A percentile compares a stretch with the other conserved stretches of the same genome.
Conservation (phyloP, 2,113 vertebrate genomes). For the Tapirus terrestris region DNA sequence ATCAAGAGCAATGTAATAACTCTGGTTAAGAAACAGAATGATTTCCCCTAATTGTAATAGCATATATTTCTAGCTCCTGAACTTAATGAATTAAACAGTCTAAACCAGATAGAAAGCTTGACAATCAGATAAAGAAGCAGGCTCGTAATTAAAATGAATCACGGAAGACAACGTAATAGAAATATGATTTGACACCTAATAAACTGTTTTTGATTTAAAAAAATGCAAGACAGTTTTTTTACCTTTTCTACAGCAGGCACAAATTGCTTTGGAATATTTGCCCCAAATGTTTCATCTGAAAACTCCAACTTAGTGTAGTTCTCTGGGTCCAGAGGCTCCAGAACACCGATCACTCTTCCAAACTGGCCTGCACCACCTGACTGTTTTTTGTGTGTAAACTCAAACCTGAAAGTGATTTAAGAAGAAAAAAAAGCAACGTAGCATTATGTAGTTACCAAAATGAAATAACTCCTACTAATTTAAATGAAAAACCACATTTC, state of each 20-base stretch:
- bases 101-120: conserved; percentile 13
- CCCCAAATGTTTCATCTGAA: conserved; percentile 93
- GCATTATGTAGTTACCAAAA: neutral
- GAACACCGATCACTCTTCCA: conserved; percentile 93
- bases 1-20: neutral
- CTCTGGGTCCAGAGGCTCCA: conserved; percentile 93
- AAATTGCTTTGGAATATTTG: conserved; percentile 96
- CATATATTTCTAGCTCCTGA: neutral
- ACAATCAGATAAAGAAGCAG: neutral
- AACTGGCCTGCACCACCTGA: conserved; percentile 95
- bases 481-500: neutral
- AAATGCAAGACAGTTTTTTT: neutral
- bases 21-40: neutral
- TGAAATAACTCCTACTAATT: neutral
- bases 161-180: accelerated
- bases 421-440: neutral
- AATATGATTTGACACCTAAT: neutral
- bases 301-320: conserved; percentile 94
- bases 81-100: neutral
- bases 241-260: conserved; percentile 96
- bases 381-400: conserved; percentile 97
- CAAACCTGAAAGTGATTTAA: conserved; percentile 88
- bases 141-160: neutral
- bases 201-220: neutral
- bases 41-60: neutral